These are phyloP conservation scores for Hiodon alosoides DNA, from an alignment of 2,113 vertebrate genomes.

Conservation along the genomic window DNA sequence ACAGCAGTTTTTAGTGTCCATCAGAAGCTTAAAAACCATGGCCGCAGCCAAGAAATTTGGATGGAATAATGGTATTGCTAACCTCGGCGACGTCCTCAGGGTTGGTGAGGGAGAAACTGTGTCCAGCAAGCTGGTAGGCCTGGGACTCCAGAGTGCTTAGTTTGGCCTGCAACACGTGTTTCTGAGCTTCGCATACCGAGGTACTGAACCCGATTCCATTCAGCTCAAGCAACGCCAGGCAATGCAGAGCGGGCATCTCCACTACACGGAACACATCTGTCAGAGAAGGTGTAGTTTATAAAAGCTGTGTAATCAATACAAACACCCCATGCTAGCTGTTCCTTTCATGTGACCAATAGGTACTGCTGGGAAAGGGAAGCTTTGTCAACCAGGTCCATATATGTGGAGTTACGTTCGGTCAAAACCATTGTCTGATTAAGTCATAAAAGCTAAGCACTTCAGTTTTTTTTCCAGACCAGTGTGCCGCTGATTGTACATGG, in stretches of 20 bases:
- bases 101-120: slow-evolving; percentile 88
- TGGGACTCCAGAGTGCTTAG: slow-evolving; percentile 74
- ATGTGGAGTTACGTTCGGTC: too few relatives aligned
- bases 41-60: neutral
- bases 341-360: too few relatives aligned
- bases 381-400: too few relatives aligned
- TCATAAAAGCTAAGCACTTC: too few relatives aligned
- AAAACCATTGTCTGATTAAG: too few relatives aligned
- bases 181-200: slow-evolving; percentile 81
- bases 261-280: slow-evolving; percentile 74
- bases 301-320: neutral
- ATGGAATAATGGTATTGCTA: neutral
- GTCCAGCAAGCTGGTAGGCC: slow-evolving; percentile 81
- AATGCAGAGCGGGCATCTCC: slow-evolving; percentile 91
- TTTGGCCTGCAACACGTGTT: slow-evolving; percentile 88
- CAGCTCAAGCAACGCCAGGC: slow-evolving; percentile 85
- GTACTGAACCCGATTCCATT: slow-evolving; percentile 93
- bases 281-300: neutral
- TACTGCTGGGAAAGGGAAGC: too few relatives aligned
- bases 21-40: too few relatives aligned
- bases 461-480: too few relatives aligned
- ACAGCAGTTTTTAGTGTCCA: too few relatives aligned
- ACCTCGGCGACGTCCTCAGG: slow-evolving; percentile 89
- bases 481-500: too few relatives aligned
- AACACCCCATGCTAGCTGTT: too few relatives aligned